Conservation (phyloP, 2,797 vertebrate species). For the Sebastes minor region DNA sequence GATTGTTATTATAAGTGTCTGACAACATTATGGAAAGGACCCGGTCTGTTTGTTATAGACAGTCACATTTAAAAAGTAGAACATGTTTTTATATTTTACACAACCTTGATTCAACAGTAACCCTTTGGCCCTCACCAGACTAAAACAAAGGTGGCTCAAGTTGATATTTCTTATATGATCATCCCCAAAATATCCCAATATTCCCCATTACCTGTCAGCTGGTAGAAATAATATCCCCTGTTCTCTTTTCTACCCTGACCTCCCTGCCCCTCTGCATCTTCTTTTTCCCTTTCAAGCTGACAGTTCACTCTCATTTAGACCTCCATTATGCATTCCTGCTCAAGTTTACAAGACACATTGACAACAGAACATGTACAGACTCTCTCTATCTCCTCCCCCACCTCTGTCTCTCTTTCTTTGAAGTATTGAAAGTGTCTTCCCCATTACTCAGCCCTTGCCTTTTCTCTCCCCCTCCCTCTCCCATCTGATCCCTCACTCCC, state of each 20-base stretch:
- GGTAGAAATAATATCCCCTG: conserved; percentile 32
- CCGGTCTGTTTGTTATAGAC: neutral
- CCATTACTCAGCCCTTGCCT: conserved; percentile 77
- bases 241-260: conserved; percentile 58
- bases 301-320: conserved; percentile 80
- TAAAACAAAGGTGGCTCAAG: conserved; percentile 79
- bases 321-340: conserved; percentile 78
- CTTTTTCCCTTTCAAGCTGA: conserved; percentile 69
- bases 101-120: conserved; percentile 35
- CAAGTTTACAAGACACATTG: conserved; percentile 81
- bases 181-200: conserved; percentile 32
- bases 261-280: conserved; percentile 54
- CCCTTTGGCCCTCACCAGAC: conserved; percentile 63
- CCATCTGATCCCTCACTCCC: conserved; percentile 71
- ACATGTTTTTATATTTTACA: neutral
- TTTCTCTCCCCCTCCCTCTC: conserved; percentile 53
- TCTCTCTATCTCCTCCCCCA: conserved; percentile 43
- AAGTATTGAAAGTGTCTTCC: conserved; percentile 76
- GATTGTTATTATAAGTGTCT: too few species aligned
- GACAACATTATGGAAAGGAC: too few species aligned
- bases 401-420: conserved; percentile 64
- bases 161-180: conserved; percentile 2
- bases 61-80: neutral
- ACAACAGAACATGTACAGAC: conserved; percentile 74
- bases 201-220: conserved; percentile 52